These are phyloP conservation scores for Sitta carolinensis DNA, from an alignment of 2,797 vertebrate genomes.

Conservation along the genomic window DNA sequence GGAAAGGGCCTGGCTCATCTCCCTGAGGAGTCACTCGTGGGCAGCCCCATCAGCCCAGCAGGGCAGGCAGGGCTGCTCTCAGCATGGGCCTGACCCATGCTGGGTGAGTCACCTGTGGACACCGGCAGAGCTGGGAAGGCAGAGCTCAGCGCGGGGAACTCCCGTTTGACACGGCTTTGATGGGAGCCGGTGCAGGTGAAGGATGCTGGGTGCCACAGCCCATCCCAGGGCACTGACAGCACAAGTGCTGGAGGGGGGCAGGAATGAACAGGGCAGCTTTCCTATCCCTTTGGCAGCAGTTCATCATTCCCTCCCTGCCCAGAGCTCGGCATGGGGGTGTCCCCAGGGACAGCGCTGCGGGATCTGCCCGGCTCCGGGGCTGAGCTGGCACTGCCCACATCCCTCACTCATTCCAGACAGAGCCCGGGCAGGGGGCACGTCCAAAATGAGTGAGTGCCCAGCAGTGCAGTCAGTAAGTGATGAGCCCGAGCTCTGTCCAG, in stretches of 20 bases:
- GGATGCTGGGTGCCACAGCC: not conserved
- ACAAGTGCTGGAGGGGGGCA: not conserved
- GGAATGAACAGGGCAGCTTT: not conserved
- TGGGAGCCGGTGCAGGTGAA: not conserved
- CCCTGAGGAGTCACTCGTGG: not conserved
- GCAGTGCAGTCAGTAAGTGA: not conserved
- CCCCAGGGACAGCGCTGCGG: not conserved
- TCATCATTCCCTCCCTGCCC: not conserved
- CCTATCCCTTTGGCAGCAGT: not conserved
- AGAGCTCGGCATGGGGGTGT: rapidly evolving
- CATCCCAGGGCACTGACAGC: not conserved
- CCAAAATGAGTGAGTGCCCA: not conserved
- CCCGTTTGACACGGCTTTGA: not conserved
- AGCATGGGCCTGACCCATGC: not conserved
- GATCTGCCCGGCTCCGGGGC: rapidly evolving
- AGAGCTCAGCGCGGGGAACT: not conserved
- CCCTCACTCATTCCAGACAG: not conserved
- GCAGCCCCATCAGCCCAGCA: not conserved
- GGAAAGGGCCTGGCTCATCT: not conserved
- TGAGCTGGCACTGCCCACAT: not conserved
- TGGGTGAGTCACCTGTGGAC: not conserved
- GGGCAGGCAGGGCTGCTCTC: not conserved
- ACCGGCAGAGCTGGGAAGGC: not conserved
- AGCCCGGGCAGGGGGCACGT: not conserved
- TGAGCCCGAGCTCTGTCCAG: rapidly evolving